Evolutionary conservation across 2,113 vertebrate genomes (phyloP).

Genomic region (Penelope pileata): DNA sequence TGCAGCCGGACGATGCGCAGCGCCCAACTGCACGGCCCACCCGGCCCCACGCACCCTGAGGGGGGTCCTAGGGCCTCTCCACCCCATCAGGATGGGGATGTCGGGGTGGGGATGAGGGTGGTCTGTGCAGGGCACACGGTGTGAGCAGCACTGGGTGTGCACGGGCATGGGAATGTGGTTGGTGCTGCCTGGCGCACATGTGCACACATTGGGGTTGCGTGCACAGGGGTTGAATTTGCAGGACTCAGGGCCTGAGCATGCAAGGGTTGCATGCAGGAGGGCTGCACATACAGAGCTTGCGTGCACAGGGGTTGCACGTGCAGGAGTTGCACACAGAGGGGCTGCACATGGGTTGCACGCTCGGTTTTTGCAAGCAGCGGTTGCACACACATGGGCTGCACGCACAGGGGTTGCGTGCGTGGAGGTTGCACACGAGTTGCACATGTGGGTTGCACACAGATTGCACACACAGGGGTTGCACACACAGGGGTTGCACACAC

Average conservation of each 20-base stretch:
- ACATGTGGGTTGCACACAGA: rapidly evolving
- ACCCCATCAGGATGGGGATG: rapidly evolving
- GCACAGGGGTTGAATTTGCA: background rate
- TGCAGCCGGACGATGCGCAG: background rate
- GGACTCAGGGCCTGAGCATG: background rate
- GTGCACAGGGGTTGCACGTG: rapidly evolving
- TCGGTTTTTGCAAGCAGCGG: rapidly evolving
- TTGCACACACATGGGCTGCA: background rate
- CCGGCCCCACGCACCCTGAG: background rate
- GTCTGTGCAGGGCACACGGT: rapidly evolving
- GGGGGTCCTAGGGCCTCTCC: too few species aligned
- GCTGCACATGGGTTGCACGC: background rate
- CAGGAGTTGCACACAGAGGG: rapidly evolving
- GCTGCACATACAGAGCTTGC: too few species aligned
- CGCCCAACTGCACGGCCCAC: background rate
- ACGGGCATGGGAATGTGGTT: rapidly evolving
- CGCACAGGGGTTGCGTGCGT: rapidly evolving
- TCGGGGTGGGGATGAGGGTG: background rate
- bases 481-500: too few species aligned
- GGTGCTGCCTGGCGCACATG: background rate
- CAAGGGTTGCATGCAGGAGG: background rate
- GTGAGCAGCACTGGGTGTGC: background rate
- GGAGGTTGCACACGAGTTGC: too few species aligned
- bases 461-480: background rate
- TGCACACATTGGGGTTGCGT: background rate